These are phyloP conservation scores for Sprattus sprattus DNA, from an alignment of 2,113 vertebrate species.

Conservation along the genomic window DNA sequence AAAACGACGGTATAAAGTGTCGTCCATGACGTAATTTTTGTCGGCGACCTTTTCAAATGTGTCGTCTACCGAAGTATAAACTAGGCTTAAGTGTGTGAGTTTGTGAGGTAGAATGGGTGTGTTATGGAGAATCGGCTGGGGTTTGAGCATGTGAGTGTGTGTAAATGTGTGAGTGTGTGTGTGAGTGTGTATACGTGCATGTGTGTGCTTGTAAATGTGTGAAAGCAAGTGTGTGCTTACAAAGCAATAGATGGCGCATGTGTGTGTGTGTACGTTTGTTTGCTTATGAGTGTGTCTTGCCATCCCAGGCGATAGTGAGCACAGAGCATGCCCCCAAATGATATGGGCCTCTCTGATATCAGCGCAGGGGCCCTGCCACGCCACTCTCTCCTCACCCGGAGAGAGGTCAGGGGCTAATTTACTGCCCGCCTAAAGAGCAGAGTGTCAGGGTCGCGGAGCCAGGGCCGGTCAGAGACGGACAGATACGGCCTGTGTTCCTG, in stretches of 20 bases:
- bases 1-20: too few species aligned
- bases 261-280: not conserved
- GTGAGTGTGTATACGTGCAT: not conserved
- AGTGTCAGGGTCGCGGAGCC: not conserved
- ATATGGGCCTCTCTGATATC: not conserved
- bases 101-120: not conserved
- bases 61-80: too few species aligned
- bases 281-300: not conserved
- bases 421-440: not conserved
- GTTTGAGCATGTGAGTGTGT: not conserved
- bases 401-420: not conserved
- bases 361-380: not conserved
- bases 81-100: not conserved
- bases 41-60: too few species aligned
- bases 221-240: not conserved
- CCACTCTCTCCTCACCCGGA: not conserved
- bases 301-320: not conserved
- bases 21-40: too few species aligned
- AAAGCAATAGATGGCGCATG: not conserved
- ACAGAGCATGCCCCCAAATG: not conserved
- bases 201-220: not conserved
- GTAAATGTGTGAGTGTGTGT: not conserved
- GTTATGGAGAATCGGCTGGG: not conserved
- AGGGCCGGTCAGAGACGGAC: not conserved
- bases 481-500: constrained; percentile 17